Percentiles rank a stretch among this genome's conserved stretches.
phyloP scores from a whole-genome alignment of 2,888 invertebrate genomes.

The Spodoptera exigua region DNA sequence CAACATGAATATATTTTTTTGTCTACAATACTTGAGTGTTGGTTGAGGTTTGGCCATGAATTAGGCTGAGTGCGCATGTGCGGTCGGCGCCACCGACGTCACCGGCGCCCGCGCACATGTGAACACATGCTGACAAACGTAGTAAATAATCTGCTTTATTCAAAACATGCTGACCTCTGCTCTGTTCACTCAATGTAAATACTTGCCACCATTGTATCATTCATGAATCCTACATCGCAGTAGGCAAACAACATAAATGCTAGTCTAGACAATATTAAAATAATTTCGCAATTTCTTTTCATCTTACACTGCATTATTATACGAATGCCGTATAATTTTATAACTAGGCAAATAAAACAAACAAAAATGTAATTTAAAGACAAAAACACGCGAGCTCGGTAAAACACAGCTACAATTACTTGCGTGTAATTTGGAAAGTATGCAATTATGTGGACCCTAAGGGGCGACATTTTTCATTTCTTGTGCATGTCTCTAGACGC shows the following conservation, averaged over 20 bases:
- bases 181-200: constrained; percentile 56
- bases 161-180: constrained; percentile 73
- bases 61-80: constrained; percentile 72
- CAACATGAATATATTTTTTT: constrained; percentile 57
- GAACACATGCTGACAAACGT: constrained; percentile 68
- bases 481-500: constrained; percentile 65
- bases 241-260: constrained; percentile 26
- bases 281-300: constrained; percentile 11
- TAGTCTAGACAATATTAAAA: constrained; percentile 19
- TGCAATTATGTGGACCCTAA: constrained; percentile 71
- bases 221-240: constrained; percentile 20
- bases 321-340: constrained; percentile 49
- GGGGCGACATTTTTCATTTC: constrained; percentile 71
- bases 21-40: constrained; percentile 55
- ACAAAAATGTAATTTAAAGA: constrained; percentile 56
- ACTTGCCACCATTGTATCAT: constrained; percentile 45
- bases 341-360: constrained; percentile 57
- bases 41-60: constrained; percentile 57
- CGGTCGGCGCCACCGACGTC: constrained; percentile 59
- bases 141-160: constrained; percentile 69
- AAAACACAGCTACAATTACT: constrained; percentile 71
- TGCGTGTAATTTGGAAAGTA: constrained; percentile 70
- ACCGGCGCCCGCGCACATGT: constrained; percentile 77
- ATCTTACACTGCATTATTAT: constrained; percentile 19
- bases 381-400: constrained; percentile 63